These are phyloP conservation scores for Arctocebus calabarensis DNA, from an alignment of 2,797 vertebrate species.

Conservation along the genomic window DNA sequence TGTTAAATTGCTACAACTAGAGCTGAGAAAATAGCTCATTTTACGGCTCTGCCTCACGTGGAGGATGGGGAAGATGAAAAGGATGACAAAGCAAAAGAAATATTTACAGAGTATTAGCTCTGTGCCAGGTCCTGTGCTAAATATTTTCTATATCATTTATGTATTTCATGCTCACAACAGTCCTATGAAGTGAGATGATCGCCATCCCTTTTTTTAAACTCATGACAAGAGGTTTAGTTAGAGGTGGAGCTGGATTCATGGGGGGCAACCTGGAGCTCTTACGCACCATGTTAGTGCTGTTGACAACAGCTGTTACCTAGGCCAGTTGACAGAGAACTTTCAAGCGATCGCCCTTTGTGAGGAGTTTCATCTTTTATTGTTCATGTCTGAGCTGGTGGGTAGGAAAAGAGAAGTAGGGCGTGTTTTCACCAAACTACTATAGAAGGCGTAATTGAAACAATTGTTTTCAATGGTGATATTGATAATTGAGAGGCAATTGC, in stretches of 20 bases:
- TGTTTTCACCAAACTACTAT: slow-evolving; percentile 58
- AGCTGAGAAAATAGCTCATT: neutral
- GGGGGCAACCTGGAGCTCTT: neutral
- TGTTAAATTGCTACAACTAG: neutral
- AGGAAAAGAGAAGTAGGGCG: slow-evolving; percentile 18
- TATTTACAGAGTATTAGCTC: neutral
- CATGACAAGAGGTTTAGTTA: neutral
- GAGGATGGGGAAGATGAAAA: neutral
- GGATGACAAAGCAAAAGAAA: neutral
- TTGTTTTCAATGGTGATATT: slow-evolving; percentile 56
- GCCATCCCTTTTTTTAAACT: neutral
- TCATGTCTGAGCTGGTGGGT: slow-evolving; percentile 42
- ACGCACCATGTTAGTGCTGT: neutral
- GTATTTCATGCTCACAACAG: neutral
- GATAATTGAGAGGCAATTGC: slow-evolving; percentile 56
- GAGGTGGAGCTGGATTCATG: neutral
- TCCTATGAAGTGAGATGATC: neutral
- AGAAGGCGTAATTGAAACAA: slow-evolving; percentile 34
- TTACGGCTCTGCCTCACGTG: neutral
- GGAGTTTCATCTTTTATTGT: slow-evolving; percentile 30
- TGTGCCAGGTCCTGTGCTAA: neutral
- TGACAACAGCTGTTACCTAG: slow-evolving; percentile 29
- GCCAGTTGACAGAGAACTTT: neutral
- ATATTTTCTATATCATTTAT: neutral
- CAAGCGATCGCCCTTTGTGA: slow-evolving; percentile 45